Evolutionary conservation across 2,888 invertebrate genomes (phyloP).

Genomic region (Cantharis flavilabris): DNA sequence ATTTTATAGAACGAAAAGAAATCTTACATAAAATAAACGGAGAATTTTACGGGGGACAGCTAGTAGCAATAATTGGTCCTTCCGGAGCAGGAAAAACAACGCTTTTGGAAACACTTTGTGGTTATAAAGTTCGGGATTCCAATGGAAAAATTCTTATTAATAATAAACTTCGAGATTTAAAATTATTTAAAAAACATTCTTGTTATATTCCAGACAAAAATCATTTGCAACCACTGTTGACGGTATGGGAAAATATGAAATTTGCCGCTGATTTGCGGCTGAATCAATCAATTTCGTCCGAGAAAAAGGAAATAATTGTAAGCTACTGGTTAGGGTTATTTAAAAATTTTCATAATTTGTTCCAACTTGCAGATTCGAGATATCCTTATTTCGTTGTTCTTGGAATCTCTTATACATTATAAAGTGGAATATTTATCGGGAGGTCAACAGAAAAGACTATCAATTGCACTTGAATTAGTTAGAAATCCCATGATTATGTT

Average conservation of each 20-base stretch:
- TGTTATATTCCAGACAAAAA: constrained; percentile 20
- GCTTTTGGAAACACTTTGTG: constrained; percentile 13
- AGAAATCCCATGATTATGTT: constrained; percentile 96
- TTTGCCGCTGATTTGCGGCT: constrained; percentile 86
- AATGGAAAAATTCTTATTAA: constrained; percentile 8
- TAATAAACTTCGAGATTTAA: not conserved
- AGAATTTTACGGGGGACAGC: constrained; percentile 8
- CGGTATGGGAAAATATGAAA: constrained; percentile 83
- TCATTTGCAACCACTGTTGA: constrained; percentile 53
- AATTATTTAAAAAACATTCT: constrained; percentile 11
- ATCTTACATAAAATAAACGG: constrained; percentile 14
- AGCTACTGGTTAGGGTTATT: not conserved
- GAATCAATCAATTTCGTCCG: constrained; percentile 65
- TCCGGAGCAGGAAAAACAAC: constrained; percentile 21
- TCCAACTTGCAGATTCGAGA: constrained; percentile 76
- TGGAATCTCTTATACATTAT: constrained; percentile 80
- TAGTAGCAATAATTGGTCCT: constrained; percentile 18
- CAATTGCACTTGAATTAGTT: constrained; percentile 92
- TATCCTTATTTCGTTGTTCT: constrained; percentile 81
- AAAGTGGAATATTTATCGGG: constrained; percentile 82
- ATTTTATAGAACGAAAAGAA: constrained; percentile 12
- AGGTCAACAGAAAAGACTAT: constrained; percentile 91
- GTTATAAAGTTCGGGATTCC: constrained; percentile 1
- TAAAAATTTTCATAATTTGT: not conserved
- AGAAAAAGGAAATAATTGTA: constrained; percentile 69